These are phyloP conservation scores for Ophion obscuratus DNA, from an alignment of 2,888 invertebrate species.

Conservation along the genomic window DNA sequence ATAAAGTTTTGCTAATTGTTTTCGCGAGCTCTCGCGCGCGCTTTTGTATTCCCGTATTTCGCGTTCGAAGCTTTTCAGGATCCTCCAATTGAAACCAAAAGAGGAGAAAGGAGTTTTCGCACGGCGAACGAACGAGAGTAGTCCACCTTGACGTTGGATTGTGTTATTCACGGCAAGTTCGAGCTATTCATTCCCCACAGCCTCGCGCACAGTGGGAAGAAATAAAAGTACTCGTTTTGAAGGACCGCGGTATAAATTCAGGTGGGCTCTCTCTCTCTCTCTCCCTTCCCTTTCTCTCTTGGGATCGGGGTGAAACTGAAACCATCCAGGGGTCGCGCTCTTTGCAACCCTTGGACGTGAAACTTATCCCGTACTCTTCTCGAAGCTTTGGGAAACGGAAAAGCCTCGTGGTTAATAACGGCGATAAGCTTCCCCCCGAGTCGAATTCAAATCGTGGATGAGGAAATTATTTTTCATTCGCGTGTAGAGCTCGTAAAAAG, in stretches of 20 bases:
- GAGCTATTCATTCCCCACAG: constrained; percentile 37
- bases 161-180: constrained; percentile 36
- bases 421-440: constrained; percentile 11
- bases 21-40: constrained; percentile 31
- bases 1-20: constrained; percentile 32
- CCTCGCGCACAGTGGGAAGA: neutral
- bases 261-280: too few species aligned
- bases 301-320: constrained; percentile 7
- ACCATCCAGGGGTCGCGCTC: neutral
- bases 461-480: constrained; percentile 2
- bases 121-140: constrained; percentile 28
- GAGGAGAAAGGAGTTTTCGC: constrained; percentile 24
- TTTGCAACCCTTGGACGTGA: constrained; percentile 45
- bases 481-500: constrained; percentile 3
- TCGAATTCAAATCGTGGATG: neutral
- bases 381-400: constrained; percentile 13
- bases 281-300: neutral
- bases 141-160: constrained; percentile 39
- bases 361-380: constrained; percentile 39
- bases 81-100: constrained; percentile 57
- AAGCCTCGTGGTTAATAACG: neutral
- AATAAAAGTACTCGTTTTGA: constrained; percentile 37
- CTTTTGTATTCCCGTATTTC: constrained; percentile 26
- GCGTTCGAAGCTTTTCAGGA: constrained; percentile 40
- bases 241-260: constrained; percentile 55